Evolutionary conservation across 92 coral and sea anemone genomes (phyloP).

Genomic region (Palythoa heliodiscus): DNA sequence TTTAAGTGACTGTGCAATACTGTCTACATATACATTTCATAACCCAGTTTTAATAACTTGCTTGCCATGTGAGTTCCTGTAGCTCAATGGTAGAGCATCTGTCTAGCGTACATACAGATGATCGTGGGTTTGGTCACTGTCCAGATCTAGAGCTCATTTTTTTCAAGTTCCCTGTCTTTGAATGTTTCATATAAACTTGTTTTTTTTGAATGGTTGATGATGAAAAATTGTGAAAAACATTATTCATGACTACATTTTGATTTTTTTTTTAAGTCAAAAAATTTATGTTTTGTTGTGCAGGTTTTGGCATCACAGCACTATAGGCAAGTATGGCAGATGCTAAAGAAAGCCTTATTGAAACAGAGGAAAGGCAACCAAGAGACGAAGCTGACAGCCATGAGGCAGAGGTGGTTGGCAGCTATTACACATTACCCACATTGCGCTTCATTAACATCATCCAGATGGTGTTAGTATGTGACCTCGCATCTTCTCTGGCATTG

Average conservation of each 20-base stretch:
- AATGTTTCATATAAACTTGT: too few relatives aligned
- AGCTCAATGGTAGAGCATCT: too few relatives aligned
- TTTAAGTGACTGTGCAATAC: too few relatives aligned
- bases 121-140: too few relatives aligned
- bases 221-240: too few relatives aligned
- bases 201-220: too few relatives aligned
- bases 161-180: too few relatives aligned
- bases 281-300: neutral
- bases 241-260: neutral
- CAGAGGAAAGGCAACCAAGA: constrained; percentile 20
- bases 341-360: constrained; percentile 4
- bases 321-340: constrained; percentile 37
- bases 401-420: constrained; percentile 18
- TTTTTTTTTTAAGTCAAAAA: neutral
- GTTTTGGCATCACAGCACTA: neutral
- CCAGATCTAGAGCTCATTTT: too few relatives aligned
- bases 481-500: constrained; percentile 67
- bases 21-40: too few relatives aligned
- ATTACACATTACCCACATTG: constrained; percentile 67
- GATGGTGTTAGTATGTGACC: constrained; percentile 63
- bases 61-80: too few relatives aligned
- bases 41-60: too few relatives aligned
- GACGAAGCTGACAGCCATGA: constrained; percentile 30
- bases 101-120: too few relatives aligned
- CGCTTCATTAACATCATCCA: constrained; percentile 75